A percentile compares a stretch with the other conserved stretches of the same genome.
Conservation (phyloP, 2,797 vertebrate species). For the Trematomus bernacchii region DNA sequence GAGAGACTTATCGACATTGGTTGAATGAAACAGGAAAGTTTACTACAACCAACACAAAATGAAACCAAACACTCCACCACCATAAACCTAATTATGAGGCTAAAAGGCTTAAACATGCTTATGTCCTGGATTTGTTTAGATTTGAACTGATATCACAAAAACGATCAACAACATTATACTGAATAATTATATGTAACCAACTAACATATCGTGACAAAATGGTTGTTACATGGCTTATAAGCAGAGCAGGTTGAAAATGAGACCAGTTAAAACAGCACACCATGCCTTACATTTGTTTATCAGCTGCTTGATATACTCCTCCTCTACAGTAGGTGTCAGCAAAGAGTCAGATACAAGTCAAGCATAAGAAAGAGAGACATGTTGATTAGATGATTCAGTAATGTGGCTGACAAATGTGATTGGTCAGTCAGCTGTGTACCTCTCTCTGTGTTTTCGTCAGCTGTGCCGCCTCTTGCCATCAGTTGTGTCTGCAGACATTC, state of each 20-base stretch:
- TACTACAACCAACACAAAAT: slow-evolving; percentile 21
- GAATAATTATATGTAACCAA: background rate
- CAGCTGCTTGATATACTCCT: slow-evolving; percentile 93
- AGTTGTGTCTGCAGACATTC: slow-evolving; percentile 93
- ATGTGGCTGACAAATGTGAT: slow-evolving; percentile 24
- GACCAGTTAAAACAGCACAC: slow-evolving; percentile 23
- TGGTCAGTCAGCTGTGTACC: slow-evolving; percentile 80
- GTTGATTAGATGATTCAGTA: slow-evolving; percentile 66
- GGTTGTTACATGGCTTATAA: background rate
- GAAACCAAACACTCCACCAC: slow-evolving; percentile 49
- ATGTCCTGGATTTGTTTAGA: background rate
- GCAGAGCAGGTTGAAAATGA: slow-evolving; percentile 40
- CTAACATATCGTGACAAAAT: background rate
- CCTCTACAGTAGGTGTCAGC: slow-evolving; percentile 87
- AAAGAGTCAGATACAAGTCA: slow-evolving; percentile 60
- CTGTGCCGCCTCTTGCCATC: slow-evolving; percentile 83
- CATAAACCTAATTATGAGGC: background rate
- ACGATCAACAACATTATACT: background rate
- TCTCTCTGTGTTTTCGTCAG: slow-evolving; percentile 88
- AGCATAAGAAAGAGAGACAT: slow-evolving; percentile 71
- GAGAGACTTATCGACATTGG: too few species aligned
- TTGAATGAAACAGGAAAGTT: slow-evolving; percentile 8
- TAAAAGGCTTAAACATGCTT: background rate
- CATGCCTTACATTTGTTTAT: slow-evolving; percentile 93
- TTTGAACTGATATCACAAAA: background rate